phyloP scores from a whole-genome alignment of 2,797 vertebrate genomes.

The Crocidura indochinensis region DNA sequence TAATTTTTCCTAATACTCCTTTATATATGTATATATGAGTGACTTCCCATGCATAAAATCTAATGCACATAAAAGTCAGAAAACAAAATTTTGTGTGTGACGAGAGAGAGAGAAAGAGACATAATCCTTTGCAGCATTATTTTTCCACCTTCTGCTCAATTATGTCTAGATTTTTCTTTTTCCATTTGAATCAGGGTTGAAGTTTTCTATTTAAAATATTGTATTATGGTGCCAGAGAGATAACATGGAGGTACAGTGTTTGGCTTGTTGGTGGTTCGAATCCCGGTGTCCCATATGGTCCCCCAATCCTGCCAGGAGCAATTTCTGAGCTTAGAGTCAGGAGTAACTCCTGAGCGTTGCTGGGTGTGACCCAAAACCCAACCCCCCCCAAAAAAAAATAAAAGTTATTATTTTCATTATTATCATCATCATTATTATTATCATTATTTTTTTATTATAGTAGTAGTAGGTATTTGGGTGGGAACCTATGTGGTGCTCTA shows the following conservation, averaged over 20 bases:
- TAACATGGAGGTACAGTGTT: too few species aligned
- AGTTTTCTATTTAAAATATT: constrained; percentile 48
- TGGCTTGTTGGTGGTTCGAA: too few species aligned
- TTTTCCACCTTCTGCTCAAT: background rate
- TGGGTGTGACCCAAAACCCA: too few species aligned
- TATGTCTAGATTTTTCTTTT: background rate
- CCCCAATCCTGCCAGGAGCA: too few species aligned
- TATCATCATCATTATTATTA: too few species aligned
- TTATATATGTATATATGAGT: background rate
- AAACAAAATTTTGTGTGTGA: background rate
- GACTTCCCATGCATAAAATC: background rate
- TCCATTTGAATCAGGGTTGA: background rate
- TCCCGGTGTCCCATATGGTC: too few species aligned
- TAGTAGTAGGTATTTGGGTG: background rate
- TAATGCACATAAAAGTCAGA: background rate
- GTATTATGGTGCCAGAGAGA: background rate
- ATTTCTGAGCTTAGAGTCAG: too few species aligned
- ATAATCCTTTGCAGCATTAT: background rate
- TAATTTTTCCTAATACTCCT: background rate
- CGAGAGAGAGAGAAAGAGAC: too few species aligned
- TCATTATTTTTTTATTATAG: background rate
- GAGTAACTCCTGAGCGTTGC: too few species aligned
- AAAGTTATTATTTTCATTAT: background rate
- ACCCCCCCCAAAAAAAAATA: too few species aligned
- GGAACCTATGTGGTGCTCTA: too few species aligned